Percentiles rank a stretch among this genome's conserved stretches.
Evolutionary conservation across 92 coral and sea anemone genomes (phyloP).

Genomic region (Porites rus): DNA sequence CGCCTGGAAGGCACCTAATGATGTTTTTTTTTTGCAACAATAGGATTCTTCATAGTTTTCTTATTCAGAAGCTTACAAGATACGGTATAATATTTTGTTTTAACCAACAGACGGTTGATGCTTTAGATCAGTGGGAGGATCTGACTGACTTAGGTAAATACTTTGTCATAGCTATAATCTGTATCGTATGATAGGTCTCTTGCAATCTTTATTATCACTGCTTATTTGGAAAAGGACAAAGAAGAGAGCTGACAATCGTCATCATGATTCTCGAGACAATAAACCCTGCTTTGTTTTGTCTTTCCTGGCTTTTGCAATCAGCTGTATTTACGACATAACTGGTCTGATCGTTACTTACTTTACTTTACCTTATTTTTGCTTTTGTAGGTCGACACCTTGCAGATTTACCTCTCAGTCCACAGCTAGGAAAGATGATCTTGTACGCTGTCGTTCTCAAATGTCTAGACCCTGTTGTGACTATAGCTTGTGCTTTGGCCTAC

Average conservation of each 20-base stretch:
- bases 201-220: not conserved
- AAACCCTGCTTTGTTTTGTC: too few species aligned
- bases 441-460: constrained; percentile 93
- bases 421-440: constrained; percentile 95
- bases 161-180: not conserved
- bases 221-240: not conserved
- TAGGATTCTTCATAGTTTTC: too few species aligned
- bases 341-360: not conserved
- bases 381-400: constrained; percentile 92
- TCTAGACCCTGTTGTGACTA: constrained; percentile 90
- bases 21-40: too few species aligned
- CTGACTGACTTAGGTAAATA: constrained; percentile 90
- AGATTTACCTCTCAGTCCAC: constrained; percentile 95
- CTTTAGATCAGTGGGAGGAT: constrained; percentile 96
- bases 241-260: not conserved
- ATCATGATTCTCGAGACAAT: too few species aligned
- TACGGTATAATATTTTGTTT: not conserved
- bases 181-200: too few species aligned
- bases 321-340: too few species aligned
- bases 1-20: too few species aligned
- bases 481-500: constrained; percentile 95
- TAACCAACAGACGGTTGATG: constrained; percentile 82
- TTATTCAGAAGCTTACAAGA: too few species aligned
- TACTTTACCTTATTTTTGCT: not conserved
- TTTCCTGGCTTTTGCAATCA: too few species aligned